Evolutionary conservation across 2,113 vertebrate genomes (phyloP), one percentile per base, ranked within the genome.

Genomic region (human): DNA sequence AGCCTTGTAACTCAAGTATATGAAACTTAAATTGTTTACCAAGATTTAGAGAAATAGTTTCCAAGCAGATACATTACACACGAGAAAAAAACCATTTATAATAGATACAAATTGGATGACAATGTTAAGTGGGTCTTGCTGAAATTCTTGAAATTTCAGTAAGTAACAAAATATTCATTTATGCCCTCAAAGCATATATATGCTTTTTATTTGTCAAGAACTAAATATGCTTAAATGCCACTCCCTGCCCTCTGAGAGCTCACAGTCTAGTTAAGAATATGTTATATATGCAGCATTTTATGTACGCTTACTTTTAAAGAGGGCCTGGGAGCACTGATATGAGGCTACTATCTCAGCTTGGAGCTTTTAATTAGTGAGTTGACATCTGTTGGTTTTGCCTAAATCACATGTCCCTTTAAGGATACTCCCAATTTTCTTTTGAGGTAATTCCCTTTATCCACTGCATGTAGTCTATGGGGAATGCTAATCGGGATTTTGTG

Each of bases 121-220:
- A 93, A 90, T 84, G 80, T 68, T 94, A 75, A 96, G 35, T 17
- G 40, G 22, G 22, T 75, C 25, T 93, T 32, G 35, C 40, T 88
- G 64, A 98, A 80, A 93, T 70, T 61, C 61, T 90, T 89, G 90
- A 92, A 76, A 35, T 45, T 90, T 86, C 52, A 61, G 30, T 64
- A 57, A 92, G 80, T 61, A 85, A 64, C 40, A 92, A 93, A 85
- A 86, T 85, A 91, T 59, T 95, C 30, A 73, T 59, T 93, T 97
- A 64, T 55, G 27, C 4, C 8, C 20, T 94, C 59, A 48, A 79
- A 90, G 70, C 2, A 4, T 83, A 76, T 89, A 59, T 72, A 13
- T 64, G 18, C 0, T 9, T 78, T 82, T 23, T 82, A 1, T 86
- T 80, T 93, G 27, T 75, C 4, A 94, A 64, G 20, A 93, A 72